Conservation (phyloP, 1,140 invertebrate species). For the Eupristina koningsbergeri region DNA sequence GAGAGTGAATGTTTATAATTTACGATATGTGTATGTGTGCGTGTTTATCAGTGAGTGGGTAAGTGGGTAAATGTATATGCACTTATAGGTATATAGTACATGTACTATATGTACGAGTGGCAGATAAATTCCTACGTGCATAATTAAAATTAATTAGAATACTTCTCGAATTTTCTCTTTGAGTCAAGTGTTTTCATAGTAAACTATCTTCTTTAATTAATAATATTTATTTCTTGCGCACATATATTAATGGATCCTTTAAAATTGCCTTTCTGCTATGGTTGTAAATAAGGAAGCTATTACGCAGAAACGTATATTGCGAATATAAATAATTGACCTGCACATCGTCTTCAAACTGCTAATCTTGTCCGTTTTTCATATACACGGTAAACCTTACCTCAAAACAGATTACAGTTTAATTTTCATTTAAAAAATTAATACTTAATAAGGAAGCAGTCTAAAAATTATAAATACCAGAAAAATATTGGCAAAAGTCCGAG, state of each 20-base stretch:
- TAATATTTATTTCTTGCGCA: neutral
- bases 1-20: neutral
- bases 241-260: neutral
- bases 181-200: neutral
- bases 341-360: slow-evolving; percentile 5
- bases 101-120: too few relatives aligned
- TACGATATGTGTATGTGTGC: neutral
- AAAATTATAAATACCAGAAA: neutral
- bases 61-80: too few relatives aligned
- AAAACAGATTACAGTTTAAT: neutral
- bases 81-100: too few relatives aligned
- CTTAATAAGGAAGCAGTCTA: neutral
- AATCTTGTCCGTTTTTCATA: neutral
- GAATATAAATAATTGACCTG: neutral
- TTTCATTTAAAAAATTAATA: neutral
- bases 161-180: neutral
- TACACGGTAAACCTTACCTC: neutral
- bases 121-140: neutral
- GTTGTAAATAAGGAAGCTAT: neutral
- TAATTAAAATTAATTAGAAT: neutral
- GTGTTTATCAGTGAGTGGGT: too few relatives aligned
- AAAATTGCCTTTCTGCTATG: neutral
- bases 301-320: neutral
- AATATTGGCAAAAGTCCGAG: too few relatives aligned
- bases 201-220: neutral